Evolutionary conservation across 2,113 vertebrate species (phyloP).

Genomic region (Panurus biarmicus): DNA sequence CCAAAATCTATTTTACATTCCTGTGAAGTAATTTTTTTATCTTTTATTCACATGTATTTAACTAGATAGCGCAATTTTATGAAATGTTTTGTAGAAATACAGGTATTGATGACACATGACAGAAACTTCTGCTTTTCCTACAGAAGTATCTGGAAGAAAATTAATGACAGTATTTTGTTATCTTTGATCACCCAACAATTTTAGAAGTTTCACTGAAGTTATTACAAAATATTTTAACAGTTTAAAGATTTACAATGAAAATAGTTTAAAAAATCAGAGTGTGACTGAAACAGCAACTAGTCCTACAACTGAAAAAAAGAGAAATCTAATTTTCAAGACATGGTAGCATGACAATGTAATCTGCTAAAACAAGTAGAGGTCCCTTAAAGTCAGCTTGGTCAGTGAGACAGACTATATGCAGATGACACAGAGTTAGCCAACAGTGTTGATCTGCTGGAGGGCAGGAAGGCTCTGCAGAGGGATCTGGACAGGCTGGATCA

Average conservation of each 20-base stretch:
- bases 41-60: not conserved
- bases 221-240: not conserved
- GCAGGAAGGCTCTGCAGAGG: not conserved
- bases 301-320: not conserved
- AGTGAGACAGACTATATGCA: not conserved
- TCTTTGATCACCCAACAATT: not conserved
- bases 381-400: not conserved
- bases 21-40: not conserved
- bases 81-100: not conserved
- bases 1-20: not conserved
- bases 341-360: not conserved
- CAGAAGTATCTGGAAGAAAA: not conserved
- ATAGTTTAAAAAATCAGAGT: not conserved
- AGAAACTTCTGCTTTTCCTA: not conserved
- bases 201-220: not conserved
- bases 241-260: not conserved
- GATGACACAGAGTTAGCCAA: fast-evolving
- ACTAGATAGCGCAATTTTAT: not conserved
- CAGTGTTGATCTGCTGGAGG: not conserved
- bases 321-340: not conserved
- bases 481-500: not conserved
- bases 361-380: not conserved
- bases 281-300: not conserved
- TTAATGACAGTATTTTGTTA: not conserved
- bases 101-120: not conserved